Conservation (phyloP, 1,140 invertebrate genomes). For the Eciton burchellii region DNA sequence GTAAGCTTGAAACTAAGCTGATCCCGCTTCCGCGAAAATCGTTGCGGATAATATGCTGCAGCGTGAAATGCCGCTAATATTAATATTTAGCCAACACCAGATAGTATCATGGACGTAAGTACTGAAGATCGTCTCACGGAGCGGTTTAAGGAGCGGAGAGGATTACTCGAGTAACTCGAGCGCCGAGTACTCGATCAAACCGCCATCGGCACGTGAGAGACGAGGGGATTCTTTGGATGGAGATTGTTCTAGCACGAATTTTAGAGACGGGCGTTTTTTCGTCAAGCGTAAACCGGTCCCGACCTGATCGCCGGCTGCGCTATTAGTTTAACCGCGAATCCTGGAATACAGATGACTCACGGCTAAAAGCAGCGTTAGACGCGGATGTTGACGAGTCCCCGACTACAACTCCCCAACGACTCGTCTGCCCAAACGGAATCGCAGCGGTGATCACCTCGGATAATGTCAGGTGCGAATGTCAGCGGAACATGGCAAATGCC, state of each 20-base stretch:
- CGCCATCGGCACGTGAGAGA: too few species aligned
- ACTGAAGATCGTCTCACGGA: too few species aligned
- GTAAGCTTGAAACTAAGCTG: background rate
- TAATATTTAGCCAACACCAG: too few species aligned
- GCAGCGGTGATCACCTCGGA: slow-evolving; percentile 45
- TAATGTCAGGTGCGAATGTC: slow-evolving; percentile 73
- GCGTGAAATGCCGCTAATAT: too few species aligned
- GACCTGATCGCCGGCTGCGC: background rate
- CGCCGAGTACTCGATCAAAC: too few species aligned
- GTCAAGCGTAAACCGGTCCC: background rate
- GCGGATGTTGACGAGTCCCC: slow-evolving; percentile 7
- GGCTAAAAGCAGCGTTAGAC: slow-evolving; percentile 19
- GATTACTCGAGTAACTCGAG: too few species aligned
- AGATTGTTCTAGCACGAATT: background rate
- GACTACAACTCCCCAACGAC: slow-evolving; percentile 6
- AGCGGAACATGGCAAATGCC: slow-evolving; percentile 51
- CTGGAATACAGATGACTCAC: slow-evolving; percentile 27
- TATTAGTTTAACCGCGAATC: slow-evolving; percentile 26
- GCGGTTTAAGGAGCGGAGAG: too few species aligned
- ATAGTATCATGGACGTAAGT: too few species aligned
- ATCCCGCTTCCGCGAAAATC: too few species aligned
- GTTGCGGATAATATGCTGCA: too few species aligned
- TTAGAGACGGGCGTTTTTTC: background rate
- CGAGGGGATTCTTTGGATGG: background rate
- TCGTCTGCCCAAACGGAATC: slow-evolving; percentile 27